These are phyloP conservation scores for Gymnothorax javanicus DNA, from an alignment of 2,797 vertebrate genomes.

Conservation along the genomic window DNA sequence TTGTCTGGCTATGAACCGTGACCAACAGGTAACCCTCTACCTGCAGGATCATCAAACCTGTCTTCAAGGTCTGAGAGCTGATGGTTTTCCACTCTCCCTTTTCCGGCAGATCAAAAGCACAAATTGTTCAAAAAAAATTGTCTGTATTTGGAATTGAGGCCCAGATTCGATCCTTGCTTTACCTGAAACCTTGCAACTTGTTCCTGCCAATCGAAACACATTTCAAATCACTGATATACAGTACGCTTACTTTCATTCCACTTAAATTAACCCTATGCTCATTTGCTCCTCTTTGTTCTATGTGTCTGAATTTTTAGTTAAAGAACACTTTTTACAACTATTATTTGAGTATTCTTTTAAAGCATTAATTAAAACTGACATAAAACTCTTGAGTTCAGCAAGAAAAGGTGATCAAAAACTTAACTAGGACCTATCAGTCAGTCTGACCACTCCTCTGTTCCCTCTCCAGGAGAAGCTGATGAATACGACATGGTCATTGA, in stretches of 20 bases:
- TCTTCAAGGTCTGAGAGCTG: neutral
- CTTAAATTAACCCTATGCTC: too few relatives aligned
- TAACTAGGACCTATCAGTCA: neutral
- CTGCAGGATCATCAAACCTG: neutral
- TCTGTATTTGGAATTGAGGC: too few relatives aligned
- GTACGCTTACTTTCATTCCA: neutral
- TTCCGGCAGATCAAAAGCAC: too few relatives aligned
- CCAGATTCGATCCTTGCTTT: too few relatives aligned
- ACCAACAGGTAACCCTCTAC: slow-evolving; percentile 77
- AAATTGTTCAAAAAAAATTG: too few relatives aligned
- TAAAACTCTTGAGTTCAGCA: neutral
- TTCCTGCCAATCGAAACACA: neutral
- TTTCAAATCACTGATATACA: neutral
- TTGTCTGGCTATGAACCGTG: slow-evolving; percentile 84
- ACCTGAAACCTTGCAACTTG: too few relatives aligned
- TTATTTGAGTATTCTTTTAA: too few relatives aligned
- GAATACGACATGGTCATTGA: slow-evolving; percentile 74
- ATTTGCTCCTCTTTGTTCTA: too few relatives aligned
- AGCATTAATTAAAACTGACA: too few relatives aligned
- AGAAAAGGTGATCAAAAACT: neutral
- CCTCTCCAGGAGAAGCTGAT: slow-evolving; percentile 75
- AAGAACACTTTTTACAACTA: too few relatives aligned
- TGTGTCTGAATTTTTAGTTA: too few relatives aligned
- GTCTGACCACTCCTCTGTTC: slow-evolving; percentile 8
- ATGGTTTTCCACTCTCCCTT: too few relatives aligned